A percentile compares a stretch with the other conserved stretches of the same genome.
phyloP scores from a whole-genome alignment of 2,113 vertebrate genomes.

The Heteronetta atricapilla region DNA sequence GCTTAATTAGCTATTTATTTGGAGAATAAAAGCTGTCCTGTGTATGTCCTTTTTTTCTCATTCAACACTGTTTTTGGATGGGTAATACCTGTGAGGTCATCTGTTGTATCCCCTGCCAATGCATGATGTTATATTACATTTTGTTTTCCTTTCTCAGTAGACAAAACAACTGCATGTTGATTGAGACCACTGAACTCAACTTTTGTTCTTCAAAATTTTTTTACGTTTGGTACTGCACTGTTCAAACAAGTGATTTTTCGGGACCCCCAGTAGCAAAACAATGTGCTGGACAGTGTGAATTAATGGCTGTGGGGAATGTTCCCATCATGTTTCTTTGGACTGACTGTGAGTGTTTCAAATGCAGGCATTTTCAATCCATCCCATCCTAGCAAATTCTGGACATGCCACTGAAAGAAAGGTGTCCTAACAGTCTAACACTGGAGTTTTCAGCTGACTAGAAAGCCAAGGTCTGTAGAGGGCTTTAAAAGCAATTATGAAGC shows the following conservation, averaged over 20 bases:
- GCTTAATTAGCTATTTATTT: neutral
- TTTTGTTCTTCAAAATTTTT: neutral
- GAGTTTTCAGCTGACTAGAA: neutral
- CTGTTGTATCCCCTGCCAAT: neutral
- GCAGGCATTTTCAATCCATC: neutral
- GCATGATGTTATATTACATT: neutral
- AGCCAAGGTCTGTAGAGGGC: neutral
- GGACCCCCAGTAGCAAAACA: neutral
- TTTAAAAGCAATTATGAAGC: neutral
- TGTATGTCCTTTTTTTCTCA: neutral
- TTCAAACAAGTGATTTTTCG: neutral
- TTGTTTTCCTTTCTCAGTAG: neutral
- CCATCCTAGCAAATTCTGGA: neutral
- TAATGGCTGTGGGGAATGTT: neutral
- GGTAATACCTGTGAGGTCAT: neutral
- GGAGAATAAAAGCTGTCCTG: neutral
- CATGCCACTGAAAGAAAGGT: neutral
- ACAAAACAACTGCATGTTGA: neutral
- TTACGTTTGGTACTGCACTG: rapidly evolving
- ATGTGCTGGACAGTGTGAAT: neutral
- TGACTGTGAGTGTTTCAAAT: neutral
- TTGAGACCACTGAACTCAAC: neutral
- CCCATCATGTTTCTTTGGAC: neutral
- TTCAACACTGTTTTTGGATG: neutral
- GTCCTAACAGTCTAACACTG: neutral